Percentiles rank a stretch among this genome's conserved stretches.
phyloP scores from a whole-genome alignment of 2,113 vertebrate genomes.

The Passer montanus region DNA sequence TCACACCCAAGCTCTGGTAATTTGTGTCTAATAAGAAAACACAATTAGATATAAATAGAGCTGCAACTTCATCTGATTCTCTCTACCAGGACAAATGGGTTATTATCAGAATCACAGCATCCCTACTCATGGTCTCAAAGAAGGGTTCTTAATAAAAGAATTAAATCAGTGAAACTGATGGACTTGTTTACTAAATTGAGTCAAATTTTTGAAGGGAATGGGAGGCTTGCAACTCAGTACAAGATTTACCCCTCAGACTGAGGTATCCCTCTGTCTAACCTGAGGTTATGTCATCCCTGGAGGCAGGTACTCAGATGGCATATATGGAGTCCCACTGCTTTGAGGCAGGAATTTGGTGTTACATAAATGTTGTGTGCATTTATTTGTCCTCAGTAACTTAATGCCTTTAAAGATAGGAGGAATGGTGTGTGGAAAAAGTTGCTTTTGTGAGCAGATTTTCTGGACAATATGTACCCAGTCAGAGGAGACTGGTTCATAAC shows the following conservation, averaged over 20 bases:
- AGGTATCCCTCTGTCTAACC: background rate
- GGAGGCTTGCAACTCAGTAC: background rate
- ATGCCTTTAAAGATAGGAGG: background rate
- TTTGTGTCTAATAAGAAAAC: conserved; percentile 41
- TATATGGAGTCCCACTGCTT: background rate
- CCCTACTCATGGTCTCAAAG: conserved; percentile 26
- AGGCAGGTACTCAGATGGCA: background rate
- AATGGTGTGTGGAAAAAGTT: background rate
- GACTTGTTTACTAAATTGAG: conserved; percentile 52
- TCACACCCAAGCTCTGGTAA: background rate
- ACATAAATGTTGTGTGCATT: background rate
- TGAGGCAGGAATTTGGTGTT: background rate
- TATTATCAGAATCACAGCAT: background rate
- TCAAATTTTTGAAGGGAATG: background rate
- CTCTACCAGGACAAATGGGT: background rate
- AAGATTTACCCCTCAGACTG: background rate
- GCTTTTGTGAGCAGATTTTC: background rate
- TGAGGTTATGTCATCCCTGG: background rate
- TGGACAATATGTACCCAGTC: background rate
- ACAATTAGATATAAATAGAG: conserved; percentile 16
- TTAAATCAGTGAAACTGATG: conserved; percentile 31
- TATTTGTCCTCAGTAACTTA: background rate
- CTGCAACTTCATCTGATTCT: background rate
- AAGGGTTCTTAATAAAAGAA: conserved; percentile 60
- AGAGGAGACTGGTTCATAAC: background rate